Percentiles rank a stretch among this genome's conserved stretches.
These are phyloP conservation scores for Myioborus melanocephalus DNA, from an alignment of 2,797 vertebrate species.

Conservation along the genomic window DNA sequence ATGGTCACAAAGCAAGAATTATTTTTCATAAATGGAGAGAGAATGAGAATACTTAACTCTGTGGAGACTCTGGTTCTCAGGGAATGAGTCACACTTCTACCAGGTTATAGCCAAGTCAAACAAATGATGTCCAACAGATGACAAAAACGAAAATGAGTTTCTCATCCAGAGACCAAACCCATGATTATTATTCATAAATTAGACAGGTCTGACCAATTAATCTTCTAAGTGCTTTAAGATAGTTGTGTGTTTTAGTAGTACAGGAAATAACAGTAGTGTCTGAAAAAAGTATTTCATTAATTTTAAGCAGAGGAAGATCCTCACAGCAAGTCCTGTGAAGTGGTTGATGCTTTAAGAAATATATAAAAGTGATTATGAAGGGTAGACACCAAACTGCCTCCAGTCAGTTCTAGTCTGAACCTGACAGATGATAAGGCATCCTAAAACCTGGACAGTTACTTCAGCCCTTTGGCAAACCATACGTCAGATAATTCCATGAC, in stretches of 20 bases:
- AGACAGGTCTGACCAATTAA: neutral
- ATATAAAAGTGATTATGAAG: neutral
- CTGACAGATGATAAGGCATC: neutral
- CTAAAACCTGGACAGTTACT: neutral
- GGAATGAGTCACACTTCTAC: slow-evolving; percentile 53
- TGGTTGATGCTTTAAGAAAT: neutral
- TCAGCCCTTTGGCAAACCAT: neutral
- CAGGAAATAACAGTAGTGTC: slow-evolving; percentile 24
- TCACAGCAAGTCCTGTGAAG: neutral
- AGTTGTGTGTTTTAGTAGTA: neutral
- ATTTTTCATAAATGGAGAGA: neutral
- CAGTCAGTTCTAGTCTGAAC: neutral
- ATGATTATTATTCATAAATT: slow-evolving; percentile 54
- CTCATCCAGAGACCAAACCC: slow-evolving; percentile 27
- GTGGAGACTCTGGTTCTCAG: slow-evolving; percentile 1
- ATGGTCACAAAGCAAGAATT: neutral
- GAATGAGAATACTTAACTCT: slow-evolving; percentile 39
- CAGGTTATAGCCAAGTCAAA: slow-evolving; percentile 52
- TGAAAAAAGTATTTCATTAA: neutral
- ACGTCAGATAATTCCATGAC: neutral
- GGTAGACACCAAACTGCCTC: neutral
- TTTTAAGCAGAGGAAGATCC: neutral
- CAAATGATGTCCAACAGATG: slow-evolving; percentile 37
- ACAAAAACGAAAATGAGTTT: slow-evolving; percentile 39
- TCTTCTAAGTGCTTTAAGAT: slow-evolving; percentile 1